Conservation (phyloP, 1,140 invertebrate genomes). For the Drosophila persimilis region DNA sequence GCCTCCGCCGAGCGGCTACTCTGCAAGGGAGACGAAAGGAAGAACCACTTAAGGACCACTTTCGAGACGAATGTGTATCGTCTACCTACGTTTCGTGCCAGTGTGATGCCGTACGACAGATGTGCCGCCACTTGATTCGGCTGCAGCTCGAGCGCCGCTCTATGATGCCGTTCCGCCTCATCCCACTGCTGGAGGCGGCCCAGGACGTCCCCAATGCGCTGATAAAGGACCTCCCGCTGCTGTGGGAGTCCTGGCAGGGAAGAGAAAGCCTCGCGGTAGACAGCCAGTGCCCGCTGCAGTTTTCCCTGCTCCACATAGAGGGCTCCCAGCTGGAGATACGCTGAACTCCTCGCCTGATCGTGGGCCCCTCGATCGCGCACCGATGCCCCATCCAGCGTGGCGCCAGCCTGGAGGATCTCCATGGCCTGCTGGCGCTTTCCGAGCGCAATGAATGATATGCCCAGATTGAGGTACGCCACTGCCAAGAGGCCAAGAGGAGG, state of each 20-base stretch:
- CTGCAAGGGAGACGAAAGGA: slow-evolving; percentile 82
- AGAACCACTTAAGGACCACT: background rate
- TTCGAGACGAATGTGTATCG: background rate
- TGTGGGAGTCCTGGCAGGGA: slow-evolving; percentile 92
- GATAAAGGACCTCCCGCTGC: slow-evolving; percentile 86
- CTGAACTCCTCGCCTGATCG: slow-evolving; percentile 94
- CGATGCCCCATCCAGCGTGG: slow-evolving; percentile 92
- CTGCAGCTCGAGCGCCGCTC: slow-evolving; percentile 90
- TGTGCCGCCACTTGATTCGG: slow-evolving; percentile 95
- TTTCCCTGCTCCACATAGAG: slow-evolving; percentile 94
- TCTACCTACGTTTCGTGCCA: slow-evolving; percentile 92
- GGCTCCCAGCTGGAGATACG: slow-evolving; percentile 94
- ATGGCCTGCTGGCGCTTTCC: slow-evolving; percentile 93
- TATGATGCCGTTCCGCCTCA: slow-evolving; percentile 93
- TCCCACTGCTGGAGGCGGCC: slow-evolving; percentile 90
- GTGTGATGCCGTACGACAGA: slow-evolving; percentile 94
- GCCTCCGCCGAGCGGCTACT: slow-evolving; percentile 92
- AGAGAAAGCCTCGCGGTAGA: slow-evolving; percentile 93
- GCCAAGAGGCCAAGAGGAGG: slow-evolving; percentile 35
- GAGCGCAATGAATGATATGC: slow-evolving; percentile 91
- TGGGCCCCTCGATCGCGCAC: slow-evolving; percentile 95
- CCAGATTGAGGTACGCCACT: slow-evolving; percentile 98
- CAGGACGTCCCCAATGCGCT: slow-evolving; percentile 89
- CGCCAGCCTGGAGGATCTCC: slow-evolving; percentile 91
- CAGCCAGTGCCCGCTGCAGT: slow-evolving; percentile 92